Percentiles rank a stretch among this genome's conserved stretches.
Conservation (phyloP, 2,888 invertebrate genomes). For the Lasioglossum oenotherae region DNA sequence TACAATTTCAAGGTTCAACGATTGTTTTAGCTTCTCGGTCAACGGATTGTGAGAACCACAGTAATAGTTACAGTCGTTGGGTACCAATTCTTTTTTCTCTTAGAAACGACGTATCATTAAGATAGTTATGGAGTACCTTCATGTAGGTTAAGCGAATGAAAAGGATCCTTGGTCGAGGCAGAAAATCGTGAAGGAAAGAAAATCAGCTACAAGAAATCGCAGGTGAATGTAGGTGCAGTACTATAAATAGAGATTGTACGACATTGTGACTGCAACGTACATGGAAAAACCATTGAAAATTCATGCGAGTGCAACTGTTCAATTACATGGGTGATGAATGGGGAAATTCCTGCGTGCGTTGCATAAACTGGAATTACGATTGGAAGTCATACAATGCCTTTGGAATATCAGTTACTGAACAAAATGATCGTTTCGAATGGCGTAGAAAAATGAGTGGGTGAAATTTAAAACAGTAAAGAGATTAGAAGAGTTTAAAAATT, state of each 20-base stretch:
- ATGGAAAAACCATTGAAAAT: slow-evolving; percentile 22
- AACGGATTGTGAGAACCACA: neutral
- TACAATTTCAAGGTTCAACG: neutral
- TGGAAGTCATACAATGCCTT: neutral
- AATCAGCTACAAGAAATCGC: slow-evolving; percentile 3
- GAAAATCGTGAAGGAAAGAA: slow-evolving; percentile 25
- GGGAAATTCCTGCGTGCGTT: slow-evolving; percentile 11
- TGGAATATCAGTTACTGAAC: neutral
- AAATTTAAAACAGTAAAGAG: too few species aligned
- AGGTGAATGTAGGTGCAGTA: slow-evolving; percentile 21
- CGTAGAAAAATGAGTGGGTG: too few species aligned
- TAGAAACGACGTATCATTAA: neutral
- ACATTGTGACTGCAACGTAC: slow-evolving; percentile 21
- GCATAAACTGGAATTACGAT: slow-evolving; percentile 6
- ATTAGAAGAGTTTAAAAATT: too few species aligned
- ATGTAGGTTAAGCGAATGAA: neutral
- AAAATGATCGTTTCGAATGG: too few species aligned
- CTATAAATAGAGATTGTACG: slow-evolving; percentile 46
- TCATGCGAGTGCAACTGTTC: neutral
- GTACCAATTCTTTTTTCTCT: neutral
- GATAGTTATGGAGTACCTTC: neutral
- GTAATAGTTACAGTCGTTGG: neutral
- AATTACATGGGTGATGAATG: neutral
- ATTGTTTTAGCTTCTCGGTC: neutral
- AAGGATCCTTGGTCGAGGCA: neutral